Evolutionary conservation across 2,888 invertebrate species (phyloP), one percentile per base, ranked within the genome.

Genomic region (Stenotaenia linearis): DNA sequence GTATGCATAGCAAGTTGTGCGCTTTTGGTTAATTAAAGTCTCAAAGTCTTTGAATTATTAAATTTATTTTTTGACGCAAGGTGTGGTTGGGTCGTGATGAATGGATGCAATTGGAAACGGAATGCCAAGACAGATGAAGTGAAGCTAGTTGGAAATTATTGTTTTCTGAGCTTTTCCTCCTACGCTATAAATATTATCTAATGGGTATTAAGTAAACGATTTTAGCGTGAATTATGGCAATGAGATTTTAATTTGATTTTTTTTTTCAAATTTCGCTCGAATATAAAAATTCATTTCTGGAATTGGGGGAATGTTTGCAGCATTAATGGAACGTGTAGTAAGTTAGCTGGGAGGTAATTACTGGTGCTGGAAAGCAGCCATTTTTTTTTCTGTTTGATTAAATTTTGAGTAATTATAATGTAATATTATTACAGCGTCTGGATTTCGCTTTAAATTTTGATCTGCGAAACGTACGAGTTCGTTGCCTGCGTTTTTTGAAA

Each of bases 11-110:
- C 69, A 69, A 69, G 69, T 69, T 69, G 50, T 50, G 69, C 69
- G 69, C 69, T 28, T 69, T 69, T 28, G 69, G 69, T 69, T 69
- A 69, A 69, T 69, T 69, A 69, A 69, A 69, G 69, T 69, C 69
- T 69, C 69, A 69, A 69, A 69, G 69, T 69, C 69, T 69, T 69
- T 69, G 69, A 69, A 69, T 69, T 69, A 69, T 69, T 69, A 69
- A 69, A 69, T 69, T 69, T 69, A 69, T 69, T 69, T 69, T 69
- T 69, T 69, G 69, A 69, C 69, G 69, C 69, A 25, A 69, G 69
- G 69, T 69, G 69, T 69, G 69, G 25, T 50, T 50, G 10, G 28
- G 25, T 25, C 25, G 28, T 69, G 69, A 69, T 69, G 69, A 69
- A 69, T 69, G 69, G 28, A 25, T 12, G 28, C 69, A 69, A 69